Evolutionary conservation across 2,888 invertebrate genomes (phyloP), one percentile per base, ranked within the genome.

Genomic region (Caenorhabditis sp.): DNA sequence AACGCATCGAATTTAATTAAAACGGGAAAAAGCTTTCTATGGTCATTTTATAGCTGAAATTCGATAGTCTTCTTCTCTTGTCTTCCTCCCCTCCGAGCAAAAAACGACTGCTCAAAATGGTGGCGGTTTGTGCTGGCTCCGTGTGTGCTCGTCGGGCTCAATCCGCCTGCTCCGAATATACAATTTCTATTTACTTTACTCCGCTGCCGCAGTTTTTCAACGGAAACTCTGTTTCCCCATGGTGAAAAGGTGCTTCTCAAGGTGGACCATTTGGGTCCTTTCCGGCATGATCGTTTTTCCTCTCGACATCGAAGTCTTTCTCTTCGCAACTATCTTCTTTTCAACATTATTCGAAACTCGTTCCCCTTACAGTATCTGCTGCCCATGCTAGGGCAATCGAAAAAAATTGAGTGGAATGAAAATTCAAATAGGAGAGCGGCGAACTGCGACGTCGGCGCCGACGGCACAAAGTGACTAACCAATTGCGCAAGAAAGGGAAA

Each of bases 151-250:
- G 53, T 65, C 65, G 74, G 65, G 58, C 67, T 60, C 76, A 60
- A 65, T 74, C 74, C 65, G 58, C 64, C 67, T 51, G 58, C 64
- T 55, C 71, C 79, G 79, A 79, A 79, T 79, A 79, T 79, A 79
- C 70, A 79, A 79, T 79, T 79, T 79, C 79, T 79, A 79, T 79
- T 79, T 79, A 79, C 79, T 79, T 79, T 79, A 79, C 79, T 71
- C 64, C 64, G 50, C 58, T 76, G 67, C 76, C 60, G 76, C 67
- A 76, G 76, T 76, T 76, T 76, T 72, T 67, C 44, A 67, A 74
- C 65, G 51, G 53, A 60, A 67, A 74, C 47, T 68, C 58, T 69
- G 69, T 69, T 69, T 58, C 28, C 62, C 61, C 56, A 20, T 53
- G 15, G 28, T 51, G 55, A 71, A 53, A 32, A 26, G 62, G 50